Evolutionary conservation across 2,113 vertebrate species (phyloP), one percentile per base, ranked within the genome.

Genomic region (Lichenostomus cassidix): DNA sequence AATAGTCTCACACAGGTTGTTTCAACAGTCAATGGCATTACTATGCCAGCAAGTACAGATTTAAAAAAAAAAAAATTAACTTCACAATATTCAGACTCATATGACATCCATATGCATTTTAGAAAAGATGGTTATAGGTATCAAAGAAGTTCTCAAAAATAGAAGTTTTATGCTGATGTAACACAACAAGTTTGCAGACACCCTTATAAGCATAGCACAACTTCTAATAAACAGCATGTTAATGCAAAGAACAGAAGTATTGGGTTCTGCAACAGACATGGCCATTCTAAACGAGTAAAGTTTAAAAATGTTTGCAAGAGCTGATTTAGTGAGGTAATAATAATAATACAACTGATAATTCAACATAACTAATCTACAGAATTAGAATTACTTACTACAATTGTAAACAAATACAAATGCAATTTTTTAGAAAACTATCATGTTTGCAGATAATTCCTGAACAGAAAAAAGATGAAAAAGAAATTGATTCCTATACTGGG

Each of bases 191-290:
- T 60, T 70, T 74, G 14, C 16, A 94, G 89, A 74, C 92, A 77
- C 2, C 7, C 21, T 77, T 69, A 44, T 7, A 69, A 46, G 5
- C n/a, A 58, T 3, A 58, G 16, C 17, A 29, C 7, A 41, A 62
- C 23, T 83, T 79, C 44, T 58, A 68, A 65, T 46, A 74, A 78
- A 62, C 0, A 19, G 29, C 37, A 17, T 1, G 1, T 55, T 47
- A 55, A 64, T 64, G 18, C 18, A 82, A 55, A 74, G 31, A 87
- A 62, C 16, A 52, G 17, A 58, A 82, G 10, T 56, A 60, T 8
- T 13, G 1, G 11, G 8, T 27, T 71, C 29, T 52, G 46, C 0
- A 0, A 73, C 6, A 25, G 25, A 65, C 5, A 27, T 15, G 35
- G 29, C 5, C 65, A 75, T 27, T 65, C 46, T 39, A 29, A 74